These are phyloP conservation scores for Lithophane semibrunnea DNA, from an alignment of 2,888 invertebrate genomes.

Conservation along the genomic window DNA sequence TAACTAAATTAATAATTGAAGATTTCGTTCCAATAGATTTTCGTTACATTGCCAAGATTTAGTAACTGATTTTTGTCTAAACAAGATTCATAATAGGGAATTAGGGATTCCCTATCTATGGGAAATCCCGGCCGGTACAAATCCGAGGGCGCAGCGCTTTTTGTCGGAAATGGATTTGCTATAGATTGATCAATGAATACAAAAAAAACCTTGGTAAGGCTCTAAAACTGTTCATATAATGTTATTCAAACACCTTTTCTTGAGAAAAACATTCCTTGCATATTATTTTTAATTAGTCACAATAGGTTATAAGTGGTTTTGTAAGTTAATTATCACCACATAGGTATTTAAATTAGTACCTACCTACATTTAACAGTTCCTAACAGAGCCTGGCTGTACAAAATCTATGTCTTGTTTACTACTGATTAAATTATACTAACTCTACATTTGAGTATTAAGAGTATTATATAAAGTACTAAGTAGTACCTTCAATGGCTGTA, in stretches of 20 bases:
- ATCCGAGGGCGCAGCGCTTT: background rate
- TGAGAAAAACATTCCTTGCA: background rate
- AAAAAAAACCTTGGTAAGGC: background rate
- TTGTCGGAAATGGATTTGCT: background rate
- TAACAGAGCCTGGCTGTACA: background rate
- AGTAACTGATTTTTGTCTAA: background rate
- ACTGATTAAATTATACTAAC: no score
- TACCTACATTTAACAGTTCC: no score
- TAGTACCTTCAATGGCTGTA: background rate
- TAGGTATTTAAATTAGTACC: background rate
- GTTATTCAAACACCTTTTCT: background rate
- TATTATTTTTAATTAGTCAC: background rate
- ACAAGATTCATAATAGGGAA: background rate
- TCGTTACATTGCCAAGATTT: no score
- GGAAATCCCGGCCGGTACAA: conserved; percentile 5
- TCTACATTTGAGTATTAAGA: no score
- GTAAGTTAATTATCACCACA: background rate
- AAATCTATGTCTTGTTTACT: background rate
- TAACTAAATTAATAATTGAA: no score
- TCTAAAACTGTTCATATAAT: background rate
- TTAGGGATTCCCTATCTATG: background rate
- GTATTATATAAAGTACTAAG: no score
- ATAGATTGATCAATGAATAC: background rate
- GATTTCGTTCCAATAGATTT: no score
- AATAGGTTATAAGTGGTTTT: background rate